Conservation (phyloP, 1,140 invertebrate genomes). For the Drosophila azteca region DNA sequence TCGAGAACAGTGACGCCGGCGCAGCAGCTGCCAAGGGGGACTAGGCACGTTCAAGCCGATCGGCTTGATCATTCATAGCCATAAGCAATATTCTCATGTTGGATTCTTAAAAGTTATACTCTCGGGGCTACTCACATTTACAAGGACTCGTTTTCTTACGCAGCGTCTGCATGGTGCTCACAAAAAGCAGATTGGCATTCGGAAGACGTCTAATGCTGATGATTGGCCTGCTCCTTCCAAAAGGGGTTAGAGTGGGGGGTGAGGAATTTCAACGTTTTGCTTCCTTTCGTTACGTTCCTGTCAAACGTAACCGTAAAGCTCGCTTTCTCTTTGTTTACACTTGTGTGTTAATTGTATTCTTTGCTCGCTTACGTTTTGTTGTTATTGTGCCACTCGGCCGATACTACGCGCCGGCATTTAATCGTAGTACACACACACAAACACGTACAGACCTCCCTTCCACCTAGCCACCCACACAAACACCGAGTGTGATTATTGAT, state of each 20-base stretch:
- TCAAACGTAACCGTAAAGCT: neutral
- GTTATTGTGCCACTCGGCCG: slow-evolving; percentile 56
- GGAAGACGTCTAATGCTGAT: slow-evolving; percentile 69
- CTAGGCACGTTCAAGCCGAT: slow-evolving; percentile 1
- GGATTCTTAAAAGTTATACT: neutral
- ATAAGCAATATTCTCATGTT: neutral
- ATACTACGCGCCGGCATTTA: slow-evolving; percentile 59
- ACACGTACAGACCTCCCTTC: slow-evolving; percentile 23
- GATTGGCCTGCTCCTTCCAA: slow-evolving; percentile 35
- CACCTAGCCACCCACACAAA: too few species aligned
- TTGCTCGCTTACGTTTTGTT: slow-evolving; percentile 28
- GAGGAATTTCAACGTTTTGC: slow-evolving; percentile 10
- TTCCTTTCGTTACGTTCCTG: slow-evolving; percentile 12
- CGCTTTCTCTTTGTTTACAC: slow-evolving; percentile 46
- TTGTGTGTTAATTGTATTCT: slow-evolving; percentile 20
- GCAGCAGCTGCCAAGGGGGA: slow-evolving; percentile 59
- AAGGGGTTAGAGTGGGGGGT: neutral
- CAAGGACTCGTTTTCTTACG: slow-evolving; percentile 94
- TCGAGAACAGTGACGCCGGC: slow-evolving; percentile 64
- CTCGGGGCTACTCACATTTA: slow-evolving; percentile 90
- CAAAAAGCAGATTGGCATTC: slow-evolving; percentile 74
- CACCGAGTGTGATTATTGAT: slow-evolving; percentile 57
- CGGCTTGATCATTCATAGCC: slow-evolving; percentile 4
- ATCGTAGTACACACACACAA: slow-evolving; percentile 34
- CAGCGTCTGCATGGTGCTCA: slow-evolving; percentile 90